Percentiles rank a stretch among this genome's conserved stretches.
Evolutionary conservation across 1,140 invertebrate genomes (phyloP).

Genomic region (Apis mellifera): Amel_HAv3.1 CM009931.2:441501-442000

Average conservation of each 20-base stretch:
- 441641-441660: too few species aligned
- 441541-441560: too few species aligned
- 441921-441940: not conserved
- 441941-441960: not conserved
- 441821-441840: not conserved
- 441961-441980: not conserved
- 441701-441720: not conserved
- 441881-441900: too few species aligned
- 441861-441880: not conserved
- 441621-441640: too few species aligned
- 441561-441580: too few species aligned
- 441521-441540: too few species aligned
- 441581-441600: too few species aligned
- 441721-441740: conserved; percentile 19
- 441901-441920: not conserved
- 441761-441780: not conserved
- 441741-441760: too few species aligned
- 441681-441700: not conserved
- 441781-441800: not conserved
- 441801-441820: not conserved
- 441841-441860: not conserved
- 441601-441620: too few species aligned
- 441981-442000: not conserved
- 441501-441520: too few species aligned
- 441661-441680: not conserved